A percentile compares a stretch with the other conserved stretches of the same genome.
Conservation (phyloP, 2,888 invertebrate genomes). For the Lithodes maja region DNA sequence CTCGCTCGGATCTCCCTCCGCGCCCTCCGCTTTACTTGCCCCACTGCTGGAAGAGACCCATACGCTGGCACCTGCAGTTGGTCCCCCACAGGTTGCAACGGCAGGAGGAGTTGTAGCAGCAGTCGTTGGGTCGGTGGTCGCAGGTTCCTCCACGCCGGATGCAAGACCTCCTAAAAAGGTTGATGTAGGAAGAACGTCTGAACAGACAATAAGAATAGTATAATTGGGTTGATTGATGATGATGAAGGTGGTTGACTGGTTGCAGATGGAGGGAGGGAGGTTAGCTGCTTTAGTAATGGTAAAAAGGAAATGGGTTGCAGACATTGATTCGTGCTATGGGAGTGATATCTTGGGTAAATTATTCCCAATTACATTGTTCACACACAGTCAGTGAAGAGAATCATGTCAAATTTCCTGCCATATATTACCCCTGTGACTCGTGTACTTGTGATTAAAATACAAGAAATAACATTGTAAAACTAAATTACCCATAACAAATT, state of each 20-base stretch:
- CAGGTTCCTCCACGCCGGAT: constrained; percentile 87
- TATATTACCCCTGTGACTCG: too few relatives aligned
- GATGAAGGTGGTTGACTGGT: neutral
- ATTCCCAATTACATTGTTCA: too few relatives aligned
- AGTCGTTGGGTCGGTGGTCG: constrained; percentile 88
- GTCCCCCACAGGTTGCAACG: constrained; percentile 92
- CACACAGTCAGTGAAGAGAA: too few relatives aligned
- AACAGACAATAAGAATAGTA: constrained; percentile 64
- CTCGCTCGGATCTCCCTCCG: neutral
- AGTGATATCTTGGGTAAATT: too few relatives aligned
- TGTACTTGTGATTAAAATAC: too few relatives aligned
- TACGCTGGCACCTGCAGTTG: constrained; percentile 90
- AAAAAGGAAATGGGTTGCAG: neutral
- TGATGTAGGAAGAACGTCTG: constrained; percentile 61
- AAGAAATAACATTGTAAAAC: too few relatives aligned
- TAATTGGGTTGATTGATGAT: constrained; percentile 48
- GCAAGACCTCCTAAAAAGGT: constrained; percentile 76
- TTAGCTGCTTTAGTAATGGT: neutral
- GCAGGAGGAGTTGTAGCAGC: constrained; percentile 90
- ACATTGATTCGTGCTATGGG: neutral
- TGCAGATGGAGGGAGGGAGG: constrained; percentile 4
- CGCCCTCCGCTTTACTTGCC: constrained; percentile 58
- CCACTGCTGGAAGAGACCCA: constrained; percentile 82
- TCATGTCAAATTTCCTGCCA: too few relatives aligned
- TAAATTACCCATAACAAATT: too few relatives aligned